phyloP scores from a whole-genome alignment of 2,888 invertebrate species.

The Apamea epomidion region DNA sequence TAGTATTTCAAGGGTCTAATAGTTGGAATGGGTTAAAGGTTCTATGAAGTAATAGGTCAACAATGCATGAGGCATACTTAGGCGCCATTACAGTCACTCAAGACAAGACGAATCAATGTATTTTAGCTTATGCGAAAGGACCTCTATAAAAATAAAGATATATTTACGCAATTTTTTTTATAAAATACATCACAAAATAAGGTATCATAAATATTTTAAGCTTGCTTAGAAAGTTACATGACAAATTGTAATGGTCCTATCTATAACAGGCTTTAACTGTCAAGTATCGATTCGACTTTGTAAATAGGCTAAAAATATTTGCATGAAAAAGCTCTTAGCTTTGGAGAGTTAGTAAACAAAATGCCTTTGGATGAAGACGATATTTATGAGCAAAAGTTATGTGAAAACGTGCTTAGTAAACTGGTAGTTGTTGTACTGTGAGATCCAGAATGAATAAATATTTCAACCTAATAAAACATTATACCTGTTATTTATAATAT shows the following conservation, averaged over 20 bases:
- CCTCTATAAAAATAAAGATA: not conserved
- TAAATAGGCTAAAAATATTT: slow-evolving; percentile 75
- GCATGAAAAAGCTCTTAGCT: slow-evolving; percentile 76
- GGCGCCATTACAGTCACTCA: not conserved
- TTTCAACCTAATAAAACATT: not conserved
- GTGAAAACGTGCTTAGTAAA: slow-evolving; percentile 49
- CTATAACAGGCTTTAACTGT: slow-evolving; percentile 70
- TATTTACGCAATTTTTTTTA: not conserved
- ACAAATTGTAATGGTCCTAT: slow-evolving; percentile 65
- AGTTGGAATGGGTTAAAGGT: slow-evolving; percentile 23
- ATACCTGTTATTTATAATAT: not conserved
- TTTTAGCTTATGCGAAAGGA: not conserved
- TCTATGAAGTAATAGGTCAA: slow-evolving; percentile 14
- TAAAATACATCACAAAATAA: slow-evolving; percentile 13
- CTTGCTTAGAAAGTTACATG: slow-evolving; percentile 57
- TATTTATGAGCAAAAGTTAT: slow-evolving; percentile 69
- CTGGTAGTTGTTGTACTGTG: slow-evolving; percentile 33
- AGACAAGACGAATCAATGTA: not conserved
- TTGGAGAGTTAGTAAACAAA: slow-evolving; percentile 71
- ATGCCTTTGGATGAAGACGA: slow-evolving; percentile 67
- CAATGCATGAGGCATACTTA: not conserved
- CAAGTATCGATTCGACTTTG: slow-evolving; percentile 73
- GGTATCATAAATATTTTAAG: slow-evolving; percentile 44
- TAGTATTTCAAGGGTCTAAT: slow-evolving; percentile 2
- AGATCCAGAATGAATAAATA: slow-evolving; percentile 44